Conservation (phyloP, 2,888 invertebrate genomes). For the Candidula unifasciata region DNA sequence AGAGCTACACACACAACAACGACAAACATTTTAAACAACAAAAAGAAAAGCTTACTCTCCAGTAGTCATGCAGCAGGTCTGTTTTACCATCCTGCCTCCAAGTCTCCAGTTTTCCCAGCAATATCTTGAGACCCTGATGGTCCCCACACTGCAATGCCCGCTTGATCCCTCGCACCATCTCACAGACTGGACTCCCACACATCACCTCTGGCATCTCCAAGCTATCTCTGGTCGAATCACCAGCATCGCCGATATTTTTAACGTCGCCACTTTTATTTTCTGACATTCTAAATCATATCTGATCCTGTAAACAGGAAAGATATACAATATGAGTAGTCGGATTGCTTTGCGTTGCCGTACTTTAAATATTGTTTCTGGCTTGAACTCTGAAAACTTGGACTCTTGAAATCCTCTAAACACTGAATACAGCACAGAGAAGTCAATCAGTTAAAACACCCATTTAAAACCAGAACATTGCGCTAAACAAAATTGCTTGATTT, state of each 20-base stretch:
- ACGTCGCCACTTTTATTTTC: constrained; percentile 32
- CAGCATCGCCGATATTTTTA: constrained; percentile 45
- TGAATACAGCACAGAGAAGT: too few relatives aligned
- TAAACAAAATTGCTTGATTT: too few relatives aligned
- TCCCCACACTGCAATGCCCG: constrained; percentile 40
- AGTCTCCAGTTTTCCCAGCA: constrained; percentile 28
- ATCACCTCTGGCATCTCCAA: constrained; percentile 23
- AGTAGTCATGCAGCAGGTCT: constrained; percentile 25
- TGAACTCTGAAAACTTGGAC: too few relatives aligned
- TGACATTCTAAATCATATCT: constrained; percentile 17
- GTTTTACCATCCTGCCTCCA: constrained; percentile 29
- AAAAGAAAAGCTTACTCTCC: constrained; percentile 34
- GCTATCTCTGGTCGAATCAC: constrained; percentile 33
- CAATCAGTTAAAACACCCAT: too few relatives aligned
- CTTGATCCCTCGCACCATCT: constrained; percentile 40
- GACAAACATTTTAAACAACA: too few relatives aligned
- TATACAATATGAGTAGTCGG: too few relatives aligned
- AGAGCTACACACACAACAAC: too few relatives aligned
- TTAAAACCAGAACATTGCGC: too few relatives aligned
- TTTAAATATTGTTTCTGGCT: too few relatives aligned
- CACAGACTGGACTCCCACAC: constrained; percentile 35
- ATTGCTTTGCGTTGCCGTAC: too few relatives aligned
- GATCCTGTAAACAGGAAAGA: too few relatives aligned
- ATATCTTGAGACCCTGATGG: constrained; percentile 33
- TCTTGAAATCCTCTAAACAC: too few relatives aligned